A percentile compares a stretch with the other conserved stretches of the same genome.
Conservation (phyloP, 1,140 invertebrate species). For the Drosophila kepulauana region DNA sequence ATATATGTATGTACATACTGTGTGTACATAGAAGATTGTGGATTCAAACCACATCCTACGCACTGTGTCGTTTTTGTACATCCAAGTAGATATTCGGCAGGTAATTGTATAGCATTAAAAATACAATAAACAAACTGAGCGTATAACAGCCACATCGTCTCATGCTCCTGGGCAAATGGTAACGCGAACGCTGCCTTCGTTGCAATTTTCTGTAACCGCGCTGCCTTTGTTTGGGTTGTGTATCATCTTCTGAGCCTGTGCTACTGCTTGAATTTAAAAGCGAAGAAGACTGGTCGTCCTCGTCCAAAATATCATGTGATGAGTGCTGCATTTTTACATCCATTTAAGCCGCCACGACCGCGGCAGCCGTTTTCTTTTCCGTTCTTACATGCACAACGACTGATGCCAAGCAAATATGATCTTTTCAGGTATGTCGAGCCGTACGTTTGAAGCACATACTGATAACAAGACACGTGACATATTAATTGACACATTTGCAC, state of each 20-base stretch:
- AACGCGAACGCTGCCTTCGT: conserved; percentile 29
- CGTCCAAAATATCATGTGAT: conserved; percentile 7
- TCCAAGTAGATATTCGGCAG: conserved; percentile 60
- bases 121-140: conserved; percentile 21
- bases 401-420: not conserved
- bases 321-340: conserved; percentile 19
- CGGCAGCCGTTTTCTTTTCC: not conserved
- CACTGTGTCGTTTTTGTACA: conserved; percentile 57
- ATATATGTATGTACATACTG: conserved; percentile 1
- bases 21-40: too few species aligned
- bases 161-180: conserved; percentile 47
- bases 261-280: conserved; percentile 28
- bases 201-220: conserved; percentile 33
- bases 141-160: conserved; percentile 39
- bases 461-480: not conserved
- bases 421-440: not conserved
- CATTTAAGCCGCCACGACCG: conserved; percentile 5
- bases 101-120: conserved; percentile 55
- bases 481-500: not conserved
- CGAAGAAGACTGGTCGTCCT: conserved; percentile 53
- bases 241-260: conserved; percentile 46
- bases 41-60: too few species aligned
- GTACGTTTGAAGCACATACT: not conserved
- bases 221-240: conserved; percentile 29
- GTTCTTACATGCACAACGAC: conserved; percentile 11